A percentile compares a stretch with the other conserved stretches of the same genome.
These are phyloP conservation scores for Ameiurus melas DNA, from an alignment of 2,113 vertebrate genomes.

Conservation along the genomic window DNA sequence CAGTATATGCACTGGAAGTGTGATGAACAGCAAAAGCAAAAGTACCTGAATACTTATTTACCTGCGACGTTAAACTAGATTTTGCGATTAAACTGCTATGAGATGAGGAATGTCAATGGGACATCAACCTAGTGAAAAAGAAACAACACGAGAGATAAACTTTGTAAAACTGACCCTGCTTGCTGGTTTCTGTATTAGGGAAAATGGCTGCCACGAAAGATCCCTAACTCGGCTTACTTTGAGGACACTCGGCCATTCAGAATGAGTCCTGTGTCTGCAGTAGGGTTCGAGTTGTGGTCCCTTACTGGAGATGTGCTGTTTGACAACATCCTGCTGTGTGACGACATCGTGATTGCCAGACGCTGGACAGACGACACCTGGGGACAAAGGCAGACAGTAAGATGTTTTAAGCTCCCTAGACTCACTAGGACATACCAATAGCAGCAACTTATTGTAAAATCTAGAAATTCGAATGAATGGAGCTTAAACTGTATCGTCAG, in stretches of 20 bases:
- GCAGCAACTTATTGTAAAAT: neutral
- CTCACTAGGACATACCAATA: neutral
- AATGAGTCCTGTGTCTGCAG: slow-evolving; percentile 79
- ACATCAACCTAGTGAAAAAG: neutral
- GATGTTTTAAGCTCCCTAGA: neutral
- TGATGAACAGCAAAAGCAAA: no score
- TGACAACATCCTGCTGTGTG: slow-evolving; percentile 85
- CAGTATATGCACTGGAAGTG: no score
- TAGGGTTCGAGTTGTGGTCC: slow-evolving; percentile 88
- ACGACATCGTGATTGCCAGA: slow-evolving; percentile 74
- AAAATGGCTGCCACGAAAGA: slow-evolving; percentile 83
- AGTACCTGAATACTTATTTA: no score
- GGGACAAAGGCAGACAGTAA: slow-evolving; percentile 75
- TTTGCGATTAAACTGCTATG: no score
- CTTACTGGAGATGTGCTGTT: slow-evolving; percentile 86
- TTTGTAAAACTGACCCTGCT: neutral
- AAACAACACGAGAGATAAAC: neutral
- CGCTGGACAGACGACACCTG: slow-evolving; percentile 83
- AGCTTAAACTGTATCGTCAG: neutral
- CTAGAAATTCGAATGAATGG: neutral
- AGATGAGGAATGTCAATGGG: neutral
- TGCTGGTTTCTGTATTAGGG: slow-evolving; percentile 65
- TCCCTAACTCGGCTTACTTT: slow-evolving; percentile 83
- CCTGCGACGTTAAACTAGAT: no score
- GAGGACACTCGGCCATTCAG: slow-evolving; percentile 81